Evolutionary conservation across 2,888 invertebrate species (phyloP).

Genomic region (Spialia ferax): DNA sequence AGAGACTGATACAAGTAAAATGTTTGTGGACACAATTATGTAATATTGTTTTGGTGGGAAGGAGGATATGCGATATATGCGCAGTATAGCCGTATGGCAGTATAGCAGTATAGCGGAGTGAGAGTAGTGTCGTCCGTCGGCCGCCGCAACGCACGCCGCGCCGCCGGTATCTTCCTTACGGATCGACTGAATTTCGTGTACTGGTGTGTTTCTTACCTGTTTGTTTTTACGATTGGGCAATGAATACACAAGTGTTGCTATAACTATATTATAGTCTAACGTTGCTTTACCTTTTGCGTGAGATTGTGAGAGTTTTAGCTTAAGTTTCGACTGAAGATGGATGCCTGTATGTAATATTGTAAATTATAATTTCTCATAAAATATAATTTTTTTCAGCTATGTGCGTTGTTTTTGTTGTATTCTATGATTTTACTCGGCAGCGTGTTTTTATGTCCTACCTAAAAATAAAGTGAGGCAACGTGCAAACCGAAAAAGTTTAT

Average conservation of each 20-base stretch:
- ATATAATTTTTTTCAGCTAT: constrained; percentile 88
- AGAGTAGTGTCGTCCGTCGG: constrained; percentile 41
- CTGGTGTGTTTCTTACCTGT: constrained; percentile 71
- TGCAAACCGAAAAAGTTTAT: neutral
- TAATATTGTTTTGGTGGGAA: constrained; percentile 31
- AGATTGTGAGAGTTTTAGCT: constrained; percentile 87
- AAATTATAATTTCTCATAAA: constrained; percentile 88
- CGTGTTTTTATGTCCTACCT: constrained; percentile 5
- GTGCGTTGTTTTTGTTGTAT: constrained; percentile 71
- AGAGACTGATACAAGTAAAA: constrained; percentile 37
- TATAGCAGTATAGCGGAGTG: constrained; percentile 7
- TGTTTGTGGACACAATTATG: constrained; percentile 29
- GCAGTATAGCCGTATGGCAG: neutral
- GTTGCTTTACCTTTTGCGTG: constrained; percentile 87
- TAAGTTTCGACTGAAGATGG: constrained; percentile 87
- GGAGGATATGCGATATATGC: neutral
- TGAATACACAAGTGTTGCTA: constrained; percentile 82
- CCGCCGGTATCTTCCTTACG: constrained; percentile 61
- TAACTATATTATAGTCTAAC: constrained; percentile 87
- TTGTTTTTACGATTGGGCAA: constrained; percentile 78
- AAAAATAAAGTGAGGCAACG: constrained; percentile 8
- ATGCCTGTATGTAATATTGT: constrained; percentile 87
- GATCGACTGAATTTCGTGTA: constrained; percentile 75
- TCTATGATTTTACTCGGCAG: constrained; percentile 4
- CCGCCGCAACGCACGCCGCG: constrained; percentile 51